Evolutionary conservation across 2,113 vertebrate genomes (phyloP), one percentile per base, ranked within the genome.

Genomic region (Notothenia rossii): DNA sequence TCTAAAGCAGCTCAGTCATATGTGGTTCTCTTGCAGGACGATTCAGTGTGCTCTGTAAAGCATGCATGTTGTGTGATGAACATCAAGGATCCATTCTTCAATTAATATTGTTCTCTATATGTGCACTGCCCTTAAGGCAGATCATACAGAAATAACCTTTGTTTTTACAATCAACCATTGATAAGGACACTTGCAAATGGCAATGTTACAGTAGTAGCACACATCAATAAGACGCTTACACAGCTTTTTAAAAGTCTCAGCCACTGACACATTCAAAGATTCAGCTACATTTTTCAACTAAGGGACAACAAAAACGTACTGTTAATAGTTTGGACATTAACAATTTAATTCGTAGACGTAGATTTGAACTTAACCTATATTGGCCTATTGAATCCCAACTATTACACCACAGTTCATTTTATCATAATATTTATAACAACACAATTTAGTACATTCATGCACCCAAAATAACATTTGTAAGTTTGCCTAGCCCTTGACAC

Each of bases 61-160:
- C 18, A 53, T 51, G 29, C 65, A 67, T 53, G 50, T 58, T 12
- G 67, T 61, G 45, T 56, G n/a, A 72, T 76, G 25, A 65, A 55
- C 49, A 55, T 72, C 11, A 36, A 53, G 17, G 10, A n/a, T 61
- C 15, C 13, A 25, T 46, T 43, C 22, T 74, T 77, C 18, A 25
- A 51, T 17, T 59, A 66, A 81, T 18, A 75, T 72, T 46, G 53
- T 72, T 65, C 36, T 63, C 33, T 62, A 59, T 75, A 40, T 1
- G 14, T 4, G 1, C 1, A 9, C 29, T 73, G 58, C 75, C 72
- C 50, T 72, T 45, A 25, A 71, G 60, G 36, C 49, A 80, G 11
- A 58, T 48, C 25, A 43, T 33, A 74, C 43, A 59, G 10, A 72
- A 17, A 72, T 20, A 17, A 70, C 79, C 72, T 67, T 82, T 60